Conservation (phyloP, 1,140 invertebrate genomes). For the Orchestia grillus region DNA sequence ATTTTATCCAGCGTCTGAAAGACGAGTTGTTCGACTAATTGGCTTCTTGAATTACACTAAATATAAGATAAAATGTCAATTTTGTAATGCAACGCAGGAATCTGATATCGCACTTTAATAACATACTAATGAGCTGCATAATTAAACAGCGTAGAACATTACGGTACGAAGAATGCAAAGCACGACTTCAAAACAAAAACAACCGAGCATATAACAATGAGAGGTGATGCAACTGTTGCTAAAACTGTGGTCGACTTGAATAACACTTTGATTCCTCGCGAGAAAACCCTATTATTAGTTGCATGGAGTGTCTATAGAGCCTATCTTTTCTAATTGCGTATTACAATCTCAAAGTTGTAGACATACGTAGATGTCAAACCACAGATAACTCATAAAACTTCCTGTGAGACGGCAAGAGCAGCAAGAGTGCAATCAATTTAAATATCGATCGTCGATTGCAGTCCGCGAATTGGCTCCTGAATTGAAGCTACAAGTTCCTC, state of each 20-base stretch:
- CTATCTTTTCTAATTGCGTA: background rate
- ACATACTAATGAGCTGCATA: too few species aligned
- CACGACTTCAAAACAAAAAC: background rate
- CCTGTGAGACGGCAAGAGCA: background rate
- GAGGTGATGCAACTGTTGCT: background rate
- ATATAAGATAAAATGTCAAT: too few species aligned
- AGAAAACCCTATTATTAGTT: background rate
- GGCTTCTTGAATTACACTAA: too few species aligned
- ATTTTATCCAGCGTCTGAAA: too few species aligned
- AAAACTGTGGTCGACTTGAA: background rate
- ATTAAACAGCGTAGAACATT: too few species aligned
- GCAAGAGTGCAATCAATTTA: too few species aligned
- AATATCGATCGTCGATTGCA: background rate
- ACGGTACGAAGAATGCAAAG: too few species aligned
- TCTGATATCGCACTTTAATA: too few species aligned
- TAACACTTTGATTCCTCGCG: background rate
- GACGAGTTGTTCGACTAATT: too few species aligned
- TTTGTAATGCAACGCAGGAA: too few species aligned
- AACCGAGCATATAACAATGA: background rate
- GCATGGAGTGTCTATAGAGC: background rate
- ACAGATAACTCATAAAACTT: background rate
- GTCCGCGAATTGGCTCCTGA: background rate
- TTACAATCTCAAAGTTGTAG: background rate
- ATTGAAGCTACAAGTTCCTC: background rate
- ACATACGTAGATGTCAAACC: background rate